phyloP scores from a whole-genome alignment of 2,113 vertebrate species.

The Planiliza haematocheilus region DNA sequence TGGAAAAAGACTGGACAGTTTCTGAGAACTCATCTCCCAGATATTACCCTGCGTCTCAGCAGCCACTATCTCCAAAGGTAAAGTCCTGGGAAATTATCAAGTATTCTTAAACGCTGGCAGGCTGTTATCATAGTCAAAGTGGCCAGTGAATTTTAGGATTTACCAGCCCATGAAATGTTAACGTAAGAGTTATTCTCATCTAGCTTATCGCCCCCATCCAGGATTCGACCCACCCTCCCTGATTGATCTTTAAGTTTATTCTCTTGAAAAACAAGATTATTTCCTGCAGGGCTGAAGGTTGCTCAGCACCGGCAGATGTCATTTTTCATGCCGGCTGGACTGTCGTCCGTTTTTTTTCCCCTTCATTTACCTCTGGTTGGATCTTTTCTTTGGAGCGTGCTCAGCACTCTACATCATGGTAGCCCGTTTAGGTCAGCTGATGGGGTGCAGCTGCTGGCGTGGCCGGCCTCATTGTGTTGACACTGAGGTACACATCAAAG shows the following conservation, averaged over 20 bases:
- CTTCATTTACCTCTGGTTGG: conserved; percentile 84
- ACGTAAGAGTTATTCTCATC: conserved; percentile 55
- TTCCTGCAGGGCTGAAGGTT: conserved; percentile 87
- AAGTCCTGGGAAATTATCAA: conserved; percentile 24
- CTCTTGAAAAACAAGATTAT: conserved; percentile 89
- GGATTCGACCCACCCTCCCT: conserved; percentile 77
- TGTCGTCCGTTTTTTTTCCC: conserved; percentile 59
- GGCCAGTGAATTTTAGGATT: not conserved
- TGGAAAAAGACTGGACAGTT: conserved; percentile 87
- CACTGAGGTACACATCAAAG: conserved; percentile 66
- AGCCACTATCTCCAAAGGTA: conserved; percentile 88
- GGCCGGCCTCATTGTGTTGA: conserved; percentile 52
- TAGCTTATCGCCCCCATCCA: conserved; percentile 63
- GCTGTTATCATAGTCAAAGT: conserved; percentile 1
- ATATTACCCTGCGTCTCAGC: conserved; percentile 75
- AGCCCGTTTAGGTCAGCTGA: conserved; percentile 76
- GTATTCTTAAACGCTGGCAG: not conserved
- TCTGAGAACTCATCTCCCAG: conserved; percentile 79
- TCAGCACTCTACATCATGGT: conserved; percentile 89
- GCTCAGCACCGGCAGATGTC: conserved; percentile 89
- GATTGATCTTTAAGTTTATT: conserved; percentile 91
- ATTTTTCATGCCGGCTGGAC: conserved; percentile 84
- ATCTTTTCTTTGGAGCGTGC: conserved; percentile 91
- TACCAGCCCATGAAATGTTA: conserved; percentile 23
- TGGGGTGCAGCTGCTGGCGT: conserved; percentile 72